Percentiles rank a stretch among this genome's conserved stretches.
Evolutionary conservation across 2,113 vertebrate species (phyloP).

Genomic region (Rhinogobius similis): DNA sequence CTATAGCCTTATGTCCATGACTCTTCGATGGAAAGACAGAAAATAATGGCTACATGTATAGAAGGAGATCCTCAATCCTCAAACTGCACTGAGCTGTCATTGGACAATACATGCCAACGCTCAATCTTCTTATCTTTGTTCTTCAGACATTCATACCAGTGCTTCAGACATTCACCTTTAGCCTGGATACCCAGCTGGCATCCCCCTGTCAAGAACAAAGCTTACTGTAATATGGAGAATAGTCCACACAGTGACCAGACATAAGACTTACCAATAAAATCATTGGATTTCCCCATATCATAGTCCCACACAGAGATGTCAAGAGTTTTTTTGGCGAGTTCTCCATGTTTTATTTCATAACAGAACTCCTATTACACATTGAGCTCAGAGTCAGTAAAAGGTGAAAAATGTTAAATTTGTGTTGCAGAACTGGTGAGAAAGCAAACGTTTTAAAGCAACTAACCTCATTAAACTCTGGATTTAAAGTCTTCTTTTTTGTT

Average conservation of each 20-base stretch:
- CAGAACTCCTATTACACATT: constrained; percentile 86
- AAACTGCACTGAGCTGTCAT: constrained; percentile 80
- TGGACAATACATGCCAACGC: constrained; percentile 93
- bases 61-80: constrained; percentile 55
- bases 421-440: not conserved
- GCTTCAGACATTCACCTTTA: constrained; percentile 94
- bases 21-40: not conserved
- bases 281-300: constrained; percentile 93
- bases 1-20: not conserved
- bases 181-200: constrained; percentile 94
- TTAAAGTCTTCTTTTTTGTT: constrained; percentile 96
- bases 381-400: not conserved
- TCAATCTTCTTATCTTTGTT: constrained; percentile 98
- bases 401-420: no score
- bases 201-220: constrained; percentile 65
- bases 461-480: constrained; percentile 97
- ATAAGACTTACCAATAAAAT: constrained; percentile 87
- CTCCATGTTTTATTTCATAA: constrained; percentile 93
- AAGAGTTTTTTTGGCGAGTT: constrained; percentile 93
- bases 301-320: constrained; percentile 98
- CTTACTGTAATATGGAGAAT: not conserved
- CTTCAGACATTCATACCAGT: constrained; percentile 97
- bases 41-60: constrained; percentile 9
- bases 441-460: not conserved
- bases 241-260: not conserved